Evolutionary conservation across 2,113 vertebrate species (phyloP).

Genomic region (Dipodomys merriami): DNA sequence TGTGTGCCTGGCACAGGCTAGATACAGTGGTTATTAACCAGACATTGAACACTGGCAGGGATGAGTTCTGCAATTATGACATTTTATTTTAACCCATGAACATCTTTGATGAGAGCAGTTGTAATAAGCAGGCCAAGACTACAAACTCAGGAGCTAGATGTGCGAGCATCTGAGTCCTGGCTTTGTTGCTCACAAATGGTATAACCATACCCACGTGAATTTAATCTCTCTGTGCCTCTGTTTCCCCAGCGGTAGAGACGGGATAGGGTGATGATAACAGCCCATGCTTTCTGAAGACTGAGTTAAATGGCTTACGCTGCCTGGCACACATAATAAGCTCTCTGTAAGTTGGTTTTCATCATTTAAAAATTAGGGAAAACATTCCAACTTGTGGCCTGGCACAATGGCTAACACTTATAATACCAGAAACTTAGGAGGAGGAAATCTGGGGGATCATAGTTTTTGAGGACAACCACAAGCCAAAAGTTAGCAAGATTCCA

Average conservation of each 20-base stretch:
- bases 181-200: neutral
- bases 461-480: too few species aligned
- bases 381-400: neutral
- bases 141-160: neutral
- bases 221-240: neutral
- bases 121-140: neutral
- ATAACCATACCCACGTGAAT: neutral
- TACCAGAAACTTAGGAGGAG: too few species aligned
- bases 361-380: conserved; percentile 21
- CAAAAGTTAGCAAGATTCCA: too few species aligned
- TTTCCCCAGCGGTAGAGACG: neutral
- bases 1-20: neutral
- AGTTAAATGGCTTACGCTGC: neutral
- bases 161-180: neutral
- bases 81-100: neutral
- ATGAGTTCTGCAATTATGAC: neutral
- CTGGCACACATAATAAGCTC: neutral
- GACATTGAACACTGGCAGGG: neutral
- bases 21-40: neutral
- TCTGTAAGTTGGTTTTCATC: neutral
- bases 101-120: neutral
- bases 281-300: neutral
- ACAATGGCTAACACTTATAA: neutral
- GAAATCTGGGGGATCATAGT: too few species aligned
- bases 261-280: neutral